Percentiles rank a stretch among this genome's conserved stretches.
phyloP scores from a whole-genome alignment of 2,888 invertebrate species.

The Tachina lurida region DNA sequence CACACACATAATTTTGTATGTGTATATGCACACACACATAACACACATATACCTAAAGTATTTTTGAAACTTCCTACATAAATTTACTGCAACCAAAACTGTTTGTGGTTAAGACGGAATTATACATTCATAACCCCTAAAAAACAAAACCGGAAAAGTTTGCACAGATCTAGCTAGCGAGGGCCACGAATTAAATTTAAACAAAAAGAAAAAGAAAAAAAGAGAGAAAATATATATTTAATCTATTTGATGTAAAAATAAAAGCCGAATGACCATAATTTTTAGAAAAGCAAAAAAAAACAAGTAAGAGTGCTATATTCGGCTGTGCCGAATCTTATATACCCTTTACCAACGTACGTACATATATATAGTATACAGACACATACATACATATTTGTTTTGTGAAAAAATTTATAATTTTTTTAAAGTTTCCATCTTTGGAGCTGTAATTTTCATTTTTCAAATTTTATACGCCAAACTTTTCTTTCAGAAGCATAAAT shows the following conservation, averaged over 20 bases:
- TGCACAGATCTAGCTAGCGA: slow-evolving; percentile 34
- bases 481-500: too few species aligned
- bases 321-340: too few species aligned
- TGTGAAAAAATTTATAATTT: too few species aligned
- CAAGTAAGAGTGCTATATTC: too few species aligned
- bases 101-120: slow-evolving; percentile 62
- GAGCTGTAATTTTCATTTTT: too few species aligned
- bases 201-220: slow-evolving; percentile 17
- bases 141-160: slow-evolving; percentile 40
- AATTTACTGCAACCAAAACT: slow-evolving; percentile 67
- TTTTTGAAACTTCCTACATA: slow-evolving; percentile 58
- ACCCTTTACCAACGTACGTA: too few species aligned
- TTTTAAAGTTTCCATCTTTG: too few species aligned
- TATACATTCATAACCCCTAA: slow-evolving; percentile 58
- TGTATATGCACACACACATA: not conserved
- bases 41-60: not conserved
- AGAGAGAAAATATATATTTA: slow-evolving; percentile 55
- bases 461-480: too few species aligned
- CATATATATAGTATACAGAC: too few species aligned
- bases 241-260: slow-evolving; percentile 66
- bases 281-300: slow-evolving; percentile 38
- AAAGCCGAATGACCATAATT: slow-evolving; percentile 66
- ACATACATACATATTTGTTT: too few species aligned
- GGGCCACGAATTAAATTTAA: slow-evolving; percentile 23
- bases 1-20: not conserved